Evolutionary conservation across 2,797 vertebrate species (phyloP).

Genomic region (Hyperoplus immaculatus): DNA sequence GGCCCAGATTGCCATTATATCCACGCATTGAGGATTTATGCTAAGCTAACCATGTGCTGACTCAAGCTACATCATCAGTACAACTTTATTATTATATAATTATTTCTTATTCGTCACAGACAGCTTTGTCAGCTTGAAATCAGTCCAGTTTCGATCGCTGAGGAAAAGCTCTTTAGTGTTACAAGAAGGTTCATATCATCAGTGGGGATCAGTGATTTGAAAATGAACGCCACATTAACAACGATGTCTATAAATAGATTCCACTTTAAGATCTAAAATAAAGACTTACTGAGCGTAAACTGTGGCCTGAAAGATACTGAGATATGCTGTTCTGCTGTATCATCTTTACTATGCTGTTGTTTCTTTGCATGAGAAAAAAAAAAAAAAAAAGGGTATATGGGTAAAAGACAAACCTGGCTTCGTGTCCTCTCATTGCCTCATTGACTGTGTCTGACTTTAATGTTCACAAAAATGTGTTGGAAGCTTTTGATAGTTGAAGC

Average conservation of each 20-base stretch:
- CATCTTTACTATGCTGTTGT: not conserved
- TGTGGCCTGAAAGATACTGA: not conserved
- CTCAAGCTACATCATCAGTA: too few species aligned
- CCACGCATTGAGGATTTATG: too few species aligned
- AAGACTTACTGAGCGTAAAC: not conserved
- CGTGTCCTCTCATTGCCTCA: slow-evolving; percentile 3
- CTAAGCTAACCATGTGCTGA: too few species aligned
- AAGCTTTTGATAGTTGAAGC: not conserved
- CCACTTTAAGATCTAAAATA: not conserved
- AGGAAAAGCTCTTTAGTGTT: too few species aligned
- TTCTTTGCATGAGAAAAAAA: slow-evolving; percentile 4
- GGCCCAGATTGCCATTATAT: too few species aligned
- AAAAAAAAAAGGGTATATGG: not conserved
- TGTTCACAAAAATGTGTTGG: not conserved
- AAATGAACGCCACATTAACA: too few species aligned
- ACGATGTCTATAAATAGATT: not conserved
- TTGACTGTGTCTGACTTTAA: not conserved
- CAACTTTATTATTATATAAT: too few species aligned
- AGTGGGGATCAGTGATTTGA: too few species aligned
- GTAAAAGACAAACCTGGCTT: not conserved
- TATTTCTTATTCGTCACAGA: too few species aligned
- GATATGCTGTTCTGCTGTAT: not conserved
- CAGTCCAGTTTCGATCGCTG: too few species aligned
- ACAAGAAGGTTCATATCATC: too few species aligned
- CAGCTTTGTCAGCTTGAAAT: not conserved